Percentiles rank a stretch among this genome's conserved stretches.
phyloP scores from a whole-genome alignment of 1,140 invertebrate genomes.

The Chironomus tepperi region DNA sequence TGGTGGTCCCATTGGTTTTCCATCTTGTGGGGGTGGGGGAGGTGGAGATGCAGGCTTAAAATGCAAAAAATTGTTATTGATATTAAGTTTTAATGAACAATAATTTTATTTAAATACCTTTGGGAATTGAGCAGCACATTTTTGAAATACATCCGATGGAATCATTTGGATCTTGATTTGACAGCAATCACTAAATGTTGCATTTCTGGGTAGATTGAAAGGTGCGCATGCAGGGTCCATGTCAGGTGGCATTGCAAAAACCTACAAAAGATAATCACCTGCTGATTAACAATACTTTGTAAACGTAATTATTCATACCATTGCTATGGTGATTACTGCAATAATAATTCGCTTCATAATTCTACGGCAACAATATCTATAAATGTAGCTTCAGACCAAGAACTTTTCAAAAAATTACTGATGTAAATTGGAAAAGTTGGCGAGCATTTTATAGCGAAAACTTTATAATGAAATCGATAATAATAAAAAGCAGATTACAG shows the following conservation, averaged over 20 bases:
- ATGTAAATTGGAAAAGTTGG: background rate
- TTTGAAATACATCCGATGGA: background rate
- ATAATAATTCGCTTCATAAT: slow-evolving; percentile 2
- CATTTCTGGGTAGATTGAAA: background rate
- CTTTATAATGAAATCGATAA: background rate
- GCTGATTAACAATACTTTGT: background rate
- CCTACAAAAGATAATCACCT: background rate
- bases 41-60: background rate
- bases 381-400: too few species aligned
- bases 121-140: background rate
- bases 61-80: background rate
- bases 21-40: background rate
- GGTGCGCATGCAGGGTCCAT: background rate
- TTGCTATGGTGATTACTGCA: background rate
- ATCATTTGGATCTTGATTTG: background rate
- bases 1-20: background rate
- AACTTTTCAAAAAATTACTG: background rate
- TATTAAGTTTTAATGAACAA: too few species aligned
- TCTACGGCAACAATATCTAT: background rate
- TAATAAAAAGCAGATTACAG: background rate
- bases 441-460: background rate
- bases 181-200: background rate
- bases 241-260: background rate
- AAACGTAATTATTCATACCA: background rate
- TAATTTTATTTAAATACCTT: too few species aligned